A percentile compares a stretch with the other conserved stretches of the same genome.
Conservation (phyloP, 2,113 vertebrate genomes). For the Macrotis lagotis region DNA sequence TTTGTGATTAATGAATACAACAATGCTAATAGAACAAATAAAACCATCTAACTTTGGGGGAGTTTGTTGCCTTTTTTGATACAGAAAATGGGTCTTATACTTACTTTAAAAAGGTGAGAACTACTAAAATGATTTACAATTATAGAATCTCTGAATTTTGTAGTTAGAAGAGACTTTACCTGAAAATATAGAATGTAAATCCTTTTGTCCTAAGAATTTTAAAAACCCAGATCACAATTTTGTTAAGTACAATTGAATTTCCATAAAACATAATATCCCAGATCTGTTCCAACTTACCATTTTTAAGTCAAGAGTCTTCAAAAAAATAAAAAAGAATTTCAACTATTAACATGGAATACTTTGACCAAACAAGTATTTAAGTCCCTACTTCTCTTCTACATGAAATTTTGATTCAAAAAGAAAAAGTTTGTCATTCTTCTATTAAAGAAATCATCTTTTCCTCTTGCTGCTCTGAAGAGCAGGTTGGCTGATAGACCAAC, state of each 20-base stretch:
- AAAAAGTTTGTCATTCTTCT: neutral
- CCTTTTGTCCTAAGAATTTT: neutral
- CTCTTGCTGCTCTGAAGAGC: neutral
- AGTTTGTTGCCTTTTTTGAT: neutral
- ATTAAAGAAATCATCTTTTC: neutral
- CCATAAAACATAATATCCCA: neutral
- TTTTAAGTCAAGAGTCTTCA: neutral
- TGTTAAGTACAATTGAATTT: neutral
- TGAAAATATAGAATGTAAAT: neutral
- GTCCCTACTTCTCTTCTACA: neutral
- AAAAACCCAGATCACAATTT: neutral
- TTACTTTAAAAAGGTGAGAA: neutral
- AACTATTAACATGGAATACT: neutral
- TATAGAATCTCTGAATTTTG: neutral
- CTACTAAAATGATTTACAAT: neutral
- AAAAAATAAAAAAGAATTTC: neutral
- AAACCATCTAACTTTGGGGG: neutral
- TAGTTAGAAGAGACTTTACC: neutral
- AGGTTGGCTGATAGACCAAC: neutral
- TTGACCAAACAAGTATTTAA: neutral
- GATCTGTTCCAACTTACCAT: neutral
- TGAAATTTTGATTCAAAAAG: neutral
- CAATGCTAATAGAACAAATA: neutral
- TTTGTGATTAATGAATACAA: neutral
- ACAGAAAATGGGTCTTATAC: neutral